A percentile compares a stretch with the other conserved stretches of the same genome.
These are phyloP conservation scores for Cheirogaleus medius DNA, from an alignment of 2,113 vertebrate species.

Conservation along the genomic window DNA sequence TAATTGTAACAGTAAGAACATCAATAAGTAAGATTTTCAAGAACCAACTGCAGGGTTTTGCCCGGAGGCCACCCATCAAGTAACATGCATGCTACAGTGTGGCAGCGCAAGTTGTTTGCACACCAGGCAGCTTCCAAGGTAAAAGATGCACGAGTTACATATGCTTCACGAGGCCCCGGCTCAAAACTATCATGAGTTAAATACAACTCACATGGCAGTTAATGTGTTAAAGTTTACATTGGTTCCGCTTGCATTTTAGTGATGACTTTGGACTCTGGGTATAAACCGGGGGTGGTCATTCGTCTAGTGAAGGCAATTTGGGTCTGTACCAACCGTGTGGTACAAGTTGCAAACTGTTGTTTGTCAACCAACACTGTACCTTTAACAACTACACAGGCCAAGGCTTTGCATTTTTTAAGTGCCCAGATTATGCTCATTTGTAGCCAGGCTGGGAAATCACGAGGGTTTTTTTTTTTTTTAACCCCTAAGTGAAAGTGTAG, in stretches of 20 bases:
- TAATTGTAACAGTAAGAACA: too few species aligned
- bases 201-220: too few species aligned
- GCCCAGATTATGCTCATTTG: neutral
- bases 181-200: too few species aligned
- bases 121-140: too few species aligned
- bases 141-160: too few species aligned
- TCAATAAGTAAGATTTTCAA: too few species aligned
- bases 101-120: too few species aligned
- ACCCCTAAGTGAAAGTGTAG: neutral
- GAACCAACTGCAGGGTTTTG: too few species aligned
- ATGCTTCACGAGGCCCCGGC: too few species aligned
- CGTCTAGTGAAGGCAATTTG: neutral
- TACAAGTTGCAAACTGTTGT: neutral
- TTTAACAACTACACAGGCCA: neutral
- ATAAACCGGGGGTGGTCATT: neutral
- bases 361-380: neutral
- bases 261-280: neutral
- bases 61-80: too few species aligned
- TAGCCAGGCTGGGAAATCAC: neutral
- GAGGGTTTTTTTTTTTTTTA: neutral
- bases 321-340: neutral
- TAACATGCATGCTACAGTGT: too few species aligned
- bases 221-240: neutral
- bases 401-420: neutral
- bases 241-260: neutral